Evolutionary conservation across 2,797 vertebrate genomes (phyloP).

Genomic region (Craterocephalus amniculus): DNA sequence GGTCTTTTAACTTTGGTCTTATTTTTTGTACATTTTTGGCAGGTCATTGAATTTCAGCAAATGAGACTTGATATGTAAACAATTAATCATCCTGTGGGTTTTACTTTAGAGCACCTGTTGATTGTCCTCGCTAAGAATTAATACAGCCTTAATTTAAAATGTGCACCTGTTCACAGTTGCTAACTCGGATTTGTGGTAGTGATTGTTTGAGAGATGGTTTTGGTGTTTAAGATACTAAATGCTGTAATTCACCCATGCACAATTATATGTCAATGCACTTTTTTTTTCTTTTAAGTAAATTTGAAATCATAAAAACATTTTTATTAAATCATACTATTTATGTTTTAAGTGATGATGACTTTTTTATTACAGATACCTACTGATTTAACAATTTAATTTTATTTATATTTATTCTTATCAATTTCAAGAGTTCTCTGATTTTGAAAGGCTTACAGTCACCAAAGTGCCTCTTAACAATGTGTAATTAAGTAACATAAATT

Average conservation of each 20-base stretch:
- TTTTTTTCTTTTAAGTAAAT: background rate
- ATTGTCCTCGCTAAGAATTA: constrained; percentile 40
- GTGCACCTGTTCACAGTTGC: constrained; percentile 21
- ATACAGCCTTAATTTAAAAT: constrained; percentile 45
- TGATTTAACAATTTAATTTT: background rate
- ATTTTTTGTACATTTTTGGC: constrained; percentile 57
- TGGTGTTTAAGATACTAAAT: background rate
- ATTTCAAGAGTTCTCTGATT: background rate
- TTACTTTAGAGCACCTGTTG: constrained; percentile 71
- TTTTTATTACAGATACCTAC: background rate
- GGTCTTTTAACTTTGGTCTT: constrained; percentile 59
- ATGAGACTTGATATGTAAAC: constrained; percentile 48
- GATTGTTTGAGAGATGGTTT: background rate
- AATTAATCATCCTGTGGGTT: constrained; percentile 70
- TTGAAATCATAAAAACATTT: background rate
- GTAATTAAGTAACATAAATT: background rate
- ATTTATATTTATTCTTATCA: background rate
- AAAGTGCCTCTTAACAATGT: background rate
- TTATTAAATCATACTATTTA: background rate
- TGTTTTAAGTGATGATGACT: background rate
- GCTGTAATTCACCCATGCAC: background rate
- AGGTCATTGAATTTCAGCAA: constrained; percentile 38
- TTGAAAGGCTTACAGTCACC: background rate
- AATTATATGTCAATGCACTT: background rate
- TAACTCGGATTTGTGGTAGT: background rate